Evolutionary conservation across 1,140 invertebrate genomes (phyloP).

Genomic region (Drosophila sechellia): DNA sequence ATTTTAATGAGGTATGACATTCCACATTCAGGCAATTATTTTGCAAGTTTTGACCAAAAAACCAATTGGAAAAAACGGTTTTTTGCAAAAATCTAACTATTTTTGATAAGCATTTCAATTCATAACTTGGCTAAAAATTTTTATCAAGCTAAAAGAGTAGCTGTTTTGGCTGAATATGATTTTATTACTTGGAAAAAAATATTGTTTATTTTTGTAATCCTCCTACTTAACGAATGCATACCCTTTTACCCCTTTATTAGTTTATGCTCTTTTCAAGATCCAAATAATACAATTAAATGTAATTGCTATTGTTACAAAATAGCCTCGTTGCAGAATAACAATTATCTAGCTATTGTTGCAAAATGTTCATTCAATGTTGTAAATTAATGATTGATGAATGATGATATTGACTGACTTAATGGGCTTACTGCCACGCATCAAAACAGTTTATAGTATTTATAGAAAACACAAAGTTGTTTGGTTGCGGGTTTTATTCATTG

Average conservation of each 20-base stretch:
- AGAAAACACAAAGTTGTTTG: background rate
- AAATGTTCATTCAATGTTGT: constrained; percentile 15
- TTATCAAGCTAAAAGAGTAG: too few species aligned
- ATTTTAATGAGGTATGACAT: too few species aligned
- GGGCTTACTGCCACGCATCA: background rate
- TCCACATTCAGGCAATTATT: too few species aligned
- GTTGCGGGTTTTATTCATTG: background rate
- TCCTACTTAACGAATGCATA: too few species aligned
- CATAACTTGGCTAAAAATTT: too few species aligned
- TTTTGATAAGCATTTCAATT: too few species aligned
- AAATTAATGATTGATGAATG: constrained; percentile 14
- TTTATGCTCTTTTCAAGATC: constrained; percentile 7
- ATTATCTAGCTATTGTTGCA: constrained; percentile 32
- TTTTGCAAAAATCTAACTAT: too few species aligned
- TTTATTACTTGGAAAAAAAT: too few species aligned
- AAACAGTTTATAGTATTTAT: background rate
- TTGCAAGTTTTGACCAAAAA: too few species aligned
- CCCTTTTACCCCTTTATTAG: background rate
- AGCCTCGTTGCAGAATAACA: constrained; percentile 21
- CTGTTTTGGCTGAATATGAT: too few species aligned
- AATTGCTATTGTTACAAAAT: constrained; percentile 22
- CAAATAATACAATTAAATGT: constrained; percentile 9
- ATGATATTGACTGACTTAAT: constrained; percentile 3
- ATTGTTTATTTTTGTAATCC: too few species aligned
- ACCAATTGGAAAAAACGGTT: too few species aligned